These are phyloP conservation scores for Sclerurus mexicanus DNA, from an alignment of 2,113 vertebrate species.

Conservation along the genomic window DNA sequence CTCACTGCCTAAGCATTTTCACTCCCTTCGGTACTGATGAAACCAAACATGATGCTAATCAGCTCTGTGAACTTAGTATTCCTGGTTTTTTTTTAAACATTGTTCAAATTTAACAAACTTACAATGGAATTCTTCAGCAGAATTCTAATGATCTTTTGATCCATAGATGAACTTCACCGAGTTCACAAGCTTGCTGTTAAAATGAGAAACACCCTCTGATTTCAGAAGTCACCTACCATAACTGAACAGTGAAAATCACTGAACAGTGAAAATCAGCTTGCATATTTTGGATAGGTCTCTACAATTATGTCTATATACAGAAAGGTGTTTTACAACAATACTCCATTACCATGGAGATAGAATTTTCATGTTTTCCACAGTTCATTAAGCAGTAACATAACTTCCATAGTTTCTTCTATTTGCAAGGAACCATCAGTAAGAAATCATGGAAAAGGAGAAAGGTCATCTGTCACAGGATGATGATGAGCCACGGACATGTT, in stretches of 20 bases:
- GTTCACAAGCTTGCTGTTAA: background rate
- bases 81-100: background rate
- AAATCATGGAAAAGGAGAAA: background rate
- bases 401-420: background rate
- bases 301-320: background rate
- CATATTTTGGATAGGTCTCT: background rate
- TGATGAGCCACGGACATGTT: background rate
- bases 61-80: background rate
- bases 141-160: background rate
- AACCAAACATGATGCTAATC: background rate
- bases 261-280: background rate
- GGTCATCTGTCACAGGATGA: background rate
- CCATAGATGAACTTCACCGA: background rate
- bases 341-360: background rate
- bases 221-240: background rate
- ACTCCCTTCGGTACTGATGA: background rate
- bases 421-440: background rate
- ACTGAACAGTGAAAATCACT: background rate
- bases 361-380: background rate
- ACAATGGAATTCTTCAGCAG: background rate
- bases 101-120: background rate
- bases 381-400: background rate
- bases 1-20: background rate
- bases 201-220: background rate
- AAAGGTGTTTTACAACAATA: background rate